phyloP scores from a whole-genome alignment of 2,113 vertebrate species.

The Pristiophorus japonicus region DNA sequence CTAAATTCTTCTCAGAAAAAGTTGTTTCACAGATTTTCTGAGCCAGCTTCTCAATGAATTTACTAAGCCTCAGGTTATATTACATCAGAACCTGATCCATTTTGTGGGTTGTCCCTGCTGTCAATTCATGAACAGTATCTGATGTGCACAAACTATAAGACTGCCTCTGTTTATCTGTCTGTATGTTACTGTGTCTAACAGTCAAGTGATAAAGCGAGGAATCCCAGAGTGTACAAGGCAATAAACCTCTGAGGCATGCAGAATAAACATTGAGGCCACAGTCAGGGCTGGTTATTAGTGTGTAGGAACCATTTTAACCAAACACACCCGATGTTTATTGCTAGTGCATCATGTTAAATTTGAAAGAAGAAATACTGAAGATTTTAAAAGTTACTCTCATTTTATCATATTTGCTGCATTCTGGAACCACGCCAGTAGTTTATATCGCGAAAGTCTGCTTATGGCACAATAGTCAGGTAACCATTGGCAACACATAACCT shows the following conservation, averaged over 20 bases:
- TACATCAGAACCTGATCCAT: neutral
- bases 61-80: neutral
- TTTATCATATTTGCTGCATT: neutral
- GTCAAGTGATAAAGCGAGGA: constrained; percentile 28
- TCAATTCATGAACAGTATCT: neutral
- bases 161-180: constrained; percentile 24
- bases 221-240: constrained; percentile 33
- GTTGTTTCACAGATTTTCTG: neutral
- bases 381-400: constrained; percentile 1
- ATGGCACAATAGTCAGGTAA: neutral
- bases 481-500: neutral
- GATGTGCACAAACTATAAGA: neutral
- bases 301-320: constrained; percentile 14
- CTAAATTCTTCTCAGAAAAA: neutral
- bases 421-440: neutral
- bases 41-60: constrained; percentile 10
- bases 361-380: neutral
- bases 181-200: constrained; percentile 8
- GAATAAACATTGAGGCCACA: constrained; percentile 34
- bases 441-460: neutral
- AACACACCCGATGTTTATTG: neutral
- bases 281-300: constrained; percentile 24
- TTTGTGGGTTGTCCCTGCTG: neutral
- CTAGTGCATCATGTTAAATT: neutral
- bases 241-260: constrained; percentile 19